phyloP scores from a whole-genome alignment of 2,113 vertebrate species.

The Pseudorasbora parva region DNA sequence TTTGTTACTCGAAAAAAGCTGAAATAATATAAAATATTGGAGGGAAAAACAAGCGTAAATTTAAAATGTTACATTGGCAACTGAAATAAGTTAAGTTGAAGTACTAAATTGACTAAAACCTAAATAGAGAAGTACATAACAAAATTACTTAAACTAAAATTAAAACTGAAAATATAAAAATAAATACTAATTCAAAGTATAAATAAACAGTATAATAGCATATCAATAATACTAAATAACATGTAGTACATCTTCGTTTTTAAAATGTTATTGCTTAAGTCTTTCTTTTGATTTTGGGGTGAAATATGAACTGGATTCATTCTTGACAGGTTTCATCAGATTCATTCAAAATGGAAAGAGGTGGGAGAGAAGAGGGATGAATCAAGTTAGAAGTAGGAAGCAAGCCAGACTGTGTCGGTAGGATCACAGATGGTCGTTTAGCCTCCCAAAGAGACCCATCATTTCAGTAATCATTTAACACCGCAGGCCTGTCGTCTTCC shows the following conservation, averaged over 20 bases:
- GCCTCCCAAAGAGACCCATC: conserved; percentile 71
- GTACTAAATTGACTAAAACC: neutral
- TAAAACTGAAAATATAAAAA: too few relatives aligned
- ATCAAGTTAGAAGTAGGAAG: conserved; percentile 33
- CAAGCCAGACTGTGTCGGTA: conserved; percentile 63
- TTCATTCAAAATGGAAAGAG: neutral
- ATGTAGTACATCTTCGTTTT: too few relatives aligned
- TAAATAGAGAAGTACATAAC: too few relatives aligned
- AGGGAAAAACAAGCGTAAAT: neutral
- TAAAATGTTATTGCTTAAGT: neutral
- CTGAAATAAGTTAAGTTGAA: neutral
- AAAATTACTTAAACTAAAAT: too few relatives aligned
- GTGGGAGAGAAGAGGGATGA: conserved; percentile 37
- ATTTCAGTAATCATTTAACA: conserved; percentile 71
- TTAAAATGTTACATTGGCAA: too few relatives aligned
- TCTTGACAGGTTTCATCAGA: neutral
- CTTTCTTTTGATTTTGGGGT: neutral
- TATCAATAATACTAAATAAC: neutral
- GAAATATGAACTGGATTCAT: neutral
- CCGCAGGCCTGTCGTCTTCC: conserved; percentile 52
- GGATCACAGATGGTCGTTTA: conserved; percentile 82
- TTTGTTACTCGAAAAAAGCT: neutral
- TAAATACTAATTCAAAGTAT: neutral
- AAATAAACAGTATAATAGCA: neutral
- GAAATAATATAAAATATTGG: neutral